These are phyloP conservation scores for Troides aeacus DNA, from an alignment of 2,888 invertebrate species.

Conservation along the genomic window DNA sequence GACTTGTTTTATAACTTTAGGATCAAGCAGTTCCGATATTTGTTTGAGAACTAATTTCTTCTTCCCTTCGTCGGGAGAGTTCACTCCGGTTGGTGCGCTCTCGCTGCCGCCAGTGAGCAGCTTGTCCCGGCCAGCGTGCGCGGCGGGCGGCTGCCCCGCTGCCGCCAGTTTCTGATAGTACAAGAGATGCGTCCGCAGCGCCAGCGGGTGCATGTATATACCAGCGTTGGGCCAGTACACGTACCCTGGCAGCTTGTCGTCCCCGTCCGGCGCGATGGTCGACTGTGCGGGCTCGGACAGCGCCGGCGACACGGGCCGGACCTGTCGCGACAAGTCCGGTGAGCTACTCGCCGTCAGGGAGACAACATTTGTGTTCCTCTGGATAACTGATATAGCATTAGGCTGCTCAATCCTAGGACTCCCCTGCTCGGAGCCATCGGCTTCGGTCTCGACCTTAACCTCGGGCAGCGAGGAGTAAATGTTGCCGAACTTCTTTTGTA, in stretches of 20 bases:
- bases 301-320: slow-evolving; percentile 57
- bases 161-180: slow-evolving; percentile 88
- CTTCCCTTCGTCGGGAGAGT: slow-evolving; percentile 62
- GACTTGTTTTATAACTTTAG: slow-evolving; percentile 64
- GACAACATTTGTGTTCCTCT: slow-evolving; percentile 62
- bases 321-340: slow-evolving; percentile 61
- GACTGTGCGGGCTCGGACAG: slow-evolving; percentile 66
- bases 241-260: slow-evolving; percentile 74
- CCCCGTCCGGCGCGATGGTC: slow-evolving; percentile 57
- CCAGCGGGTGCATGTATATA: slow-evolving; percentile 86
- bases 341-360: slow-evolving; percentile 69
- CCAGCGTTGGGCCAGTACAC: slow-evolving; percentile 86
- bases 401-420: slow-evolving; percentile 66
- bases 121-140: slow-evolving; percentile 58
- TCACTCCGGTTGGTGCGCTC: slow-evolving; percentile 48
- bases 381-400: slow-evolving; percentile 73
- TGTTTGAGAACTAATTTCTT: slow-evolving; percentile 73
- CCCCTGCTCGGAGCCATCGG: slow-evolving; percentile 73
- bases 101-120: slow-evolving; percentile 56
- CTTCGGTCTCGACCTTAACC: slow-evolving; percentile 80
- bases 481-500: slow-evolving; percentile 82
- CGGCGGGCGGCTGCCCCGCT: slow-evolving; percentile 64
- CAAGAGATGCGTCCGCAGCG: slow-evolving; percentile 84
- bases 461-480: slow-evolving; percentile 79
- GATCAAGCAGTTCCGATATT: slow-evolving; percentile 70